These are phyloP conservation scores for Alethe diademata DNA, from an alignment of 2,113 vertebrate genomes.

Conservation along the genomic window DNA sequence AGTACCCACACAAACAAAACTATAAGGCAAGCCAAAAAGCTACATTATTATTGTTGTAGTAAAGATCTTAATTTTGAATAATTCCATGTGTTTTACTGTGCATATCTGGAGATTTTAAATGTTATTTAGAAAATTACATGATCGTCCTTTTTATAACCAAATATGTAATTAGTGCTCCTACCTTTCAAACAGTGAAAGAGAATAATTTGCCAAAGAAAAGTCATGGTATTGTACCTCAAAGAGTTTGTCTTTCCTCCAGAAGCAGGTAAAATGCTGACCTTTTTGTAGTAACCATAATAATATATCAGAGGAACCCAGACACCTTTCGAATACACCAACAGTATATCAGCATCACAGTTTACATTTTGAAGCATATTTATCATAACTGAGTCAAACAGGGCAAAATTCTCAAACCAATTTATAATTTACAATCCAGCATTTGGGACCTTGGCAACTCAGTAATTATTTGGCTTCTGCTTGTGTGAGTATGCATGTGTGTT, in stretches of 20 bases:
- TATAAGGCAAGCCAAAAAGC: not conserved
- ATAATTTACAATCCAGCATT: slow-evolving; percentile 16
- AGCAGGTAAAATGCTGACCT: not conserved
- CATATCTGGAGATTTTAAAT: not conserved
- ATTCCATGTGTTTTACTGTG: not conserved
- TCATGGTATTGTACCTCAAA: not conserved
- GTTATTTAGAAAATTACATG: not conserved
- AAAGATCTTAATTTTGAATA: not conserved
- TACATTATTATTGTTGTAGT: not conserved
- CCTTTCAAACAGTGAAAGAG: not conserved
- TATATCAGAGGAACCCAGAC: not conserved
- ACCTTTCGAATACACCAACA: not conserved
- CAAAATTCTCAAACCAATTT: slow-evolving; percentile 2
- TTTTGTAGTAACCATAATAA: not conserved
- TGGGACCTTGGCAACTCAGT: not conserved
- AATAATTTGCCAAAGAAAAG: not conserved
- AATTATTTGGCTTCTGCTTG: slow-evolving; percentile 28
- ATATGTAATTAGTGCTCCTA: not conserved
- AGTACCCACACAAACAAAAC: not conserved
- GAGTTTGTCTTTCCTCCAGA: not conserved
- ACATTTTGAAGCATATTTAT: slow-evolving; percentile 7
- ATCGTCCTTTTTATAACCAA: not conserved
- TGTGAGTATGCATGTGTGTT: not conserved
- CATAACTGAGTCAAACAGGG: not conserved
- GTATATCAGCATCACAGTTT: not conserved